Percentiles rank a stretch among this genome's conserved stretches.
Conservation (phyloP, 2,888 invertebrate species). For the Loripinus fragilis region DNA sequence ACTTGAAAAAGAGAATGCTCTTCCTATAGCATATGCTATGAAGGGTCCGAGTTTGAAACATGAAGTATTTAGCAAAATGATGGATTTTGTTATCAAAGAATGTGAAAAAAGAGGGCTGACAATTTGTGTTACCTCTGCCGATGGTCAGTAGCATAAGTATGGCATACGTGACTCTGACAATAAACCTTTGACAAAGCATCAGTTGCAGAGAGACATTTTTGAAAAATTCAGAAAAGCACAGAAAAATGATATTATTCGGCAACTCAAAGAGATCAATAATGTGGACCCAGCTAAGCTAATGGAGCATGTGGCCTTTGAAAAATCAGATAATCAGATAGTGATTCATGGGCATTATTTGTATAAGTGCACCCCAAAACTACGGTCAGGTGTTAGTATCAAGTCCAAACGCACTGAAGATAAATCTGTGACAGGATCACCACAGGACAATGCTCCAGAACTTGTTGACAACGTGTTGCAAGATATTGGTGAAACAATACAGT, state of each 20-base stretch:
- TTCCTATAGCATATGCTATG: slow-evolving; percentile 39
- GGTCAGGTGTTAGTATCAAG: not conserved
- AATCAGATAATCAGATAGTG: not conserved
- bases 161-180: slow-evolving; percentile 14
- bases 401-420: not conserved
- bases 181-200: slow-evolving; percentile 28
- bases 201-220: slow-evolving; percentile 23
- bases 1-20: slow-evolving; percentile 22
- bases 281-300: not conserved
- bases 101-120: slow-evolving; percentile 23
- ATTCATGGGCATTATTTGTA: slow-evolving; percentile 10
- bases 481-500: not conserved
- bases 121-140: not conserved
- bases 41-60: slow-evolving; percentile 34
- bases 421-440: not conserved
- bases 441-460: not conserved
- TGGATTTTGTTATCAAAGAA: slow-evolving; percentile 13
- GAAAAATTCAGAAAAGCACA: not conserved
- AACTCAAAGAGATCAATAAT: not conserved
- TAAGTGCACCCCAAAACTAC: not conserved
- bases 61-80: slow-evolving; percentile 20
- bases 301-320: slow-evolving; percentile 20
- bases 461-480: not conserved
- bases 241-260: not conserved
- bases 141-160: slow-evolving; percentile 42